Base-by-base conservation (phyloP, 1,140 invertebrate species). In the Aradophagus sp. region DNA sequence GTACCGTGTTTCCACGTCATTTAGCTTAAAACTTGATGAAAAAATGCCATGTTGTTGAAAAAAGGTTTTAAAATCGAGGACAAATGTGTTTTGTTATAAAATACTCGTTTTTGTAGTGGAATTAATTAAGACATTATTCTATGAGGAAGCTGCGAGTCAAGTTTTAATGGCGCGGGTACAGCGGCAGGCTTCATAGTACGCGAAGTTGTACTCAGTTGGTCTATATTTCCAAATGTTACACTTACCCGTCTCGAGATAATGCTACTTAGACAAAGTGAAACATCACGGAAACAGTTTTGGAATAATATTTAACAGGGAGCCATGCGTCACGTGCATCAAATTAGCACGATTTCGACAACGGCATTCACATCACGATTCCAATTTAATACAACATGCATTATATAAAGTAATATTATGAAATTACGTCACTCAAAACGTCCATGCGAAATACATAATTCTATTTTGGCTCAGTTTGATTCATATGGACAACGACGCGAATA, bases 111-210 rank as follows among this genome's bases (percentile, higher is more conserved):
- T n/a, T n/a, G n/a, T n/a, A n/a, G n/a, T 20, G 23, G 29, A 66
- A 71, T 71, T 59, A 71, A 71, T 71, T 55, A 65, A 26, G 48
- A 65, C 53, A 55, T 71, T 61, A 55, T 65, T 65, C 48, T 45
- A 44, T 55, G 47, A 34, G 11, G 32, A 44, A 20, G 32, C 32
- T 58, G 35, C 52, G 17, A 55, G 61, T 61, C 48, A 65, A 71
- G 59, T 63, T 71, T 65, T 71, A 71, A 71, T 61, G 53, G 52
- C 61, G 53, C 36, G 47, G 36, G 62, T 36, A 34, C 61, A 55
- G 38, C 39, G 59, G 44, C 13, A 44, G 47, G 31, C 39, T 31
- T 17, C 19, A 8, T 8, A 4, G 26, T 29, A 13, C 19, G 19
- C 14, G 41, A 55, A 65, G 48, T 65, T 71, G 5, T 35, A 11